These are phyloP conservation scores for Helicoverpa armigera DNA, from an alignment of 1,140 invertebrate genomes.

Conservation along the genomic window DNA sequence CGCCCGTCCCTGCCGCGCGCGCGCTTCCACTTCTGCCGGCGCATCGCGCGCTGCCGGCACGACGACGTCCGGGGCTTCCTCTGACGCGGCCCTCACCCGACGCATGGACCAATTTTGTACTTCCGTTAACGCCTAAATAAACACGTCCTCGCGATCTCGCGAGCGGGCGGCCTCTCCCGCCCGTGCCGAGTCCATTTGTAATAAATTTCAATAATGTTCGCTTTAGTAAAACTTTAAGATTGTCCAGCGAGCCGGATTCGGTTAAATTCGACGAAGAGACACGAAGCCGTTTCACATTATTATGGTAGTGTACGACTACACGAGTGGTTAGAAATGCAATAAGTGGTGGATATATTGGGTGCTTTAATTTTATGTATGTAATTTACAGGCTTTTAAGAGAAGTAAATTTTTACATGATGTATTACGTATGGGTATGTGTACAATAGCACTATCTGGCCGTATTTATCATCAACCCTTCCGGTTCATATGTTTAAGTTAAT, in stretches of 20 bases:
- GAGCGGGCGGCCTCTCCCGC: slow-evolving; percentile 61
- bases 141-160: slow-evolving; percentile 74
- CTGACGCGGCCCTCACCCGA: slow-evolving; percentile 71
- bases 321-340: slow-evolving; percentile 66
- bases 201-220: slow-evolving; percentile 58
- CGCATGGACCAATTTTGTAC: slow-evolving; percentile 83
- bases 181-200: slow-evolving; percentile 74
- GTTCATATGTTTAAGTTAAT: slow-evolving; percentile 47
- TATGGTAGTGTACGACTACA: slow-evolving; percentile 60
- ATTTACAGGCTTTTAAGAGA: slow-evolving; percentile 70
- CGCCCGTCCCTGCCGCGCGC: slow-evolving; percentile 65
- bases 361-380: slow-evolving; percentile 82
- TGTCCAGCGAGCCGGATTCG: slow-evolving; percentile 56
- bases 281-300: slow-evolving; percentile 58
- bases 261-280: slow-evolving; percentile 51
- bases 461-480: slow-evolving; percentile 53
- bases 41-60: slow-evolving; percentile 70
- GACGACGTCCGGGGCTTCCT: slow-evolving; percentile 79
- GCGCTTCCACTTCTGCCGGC: slow-evolving; percentile 81
- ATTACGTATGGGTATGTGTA: slow-evolving; percentile 69
- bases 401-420: slow-evolving; percentile 64
- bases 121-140: slow-evolving; percentile 72
- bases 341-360: slow-evolving; percentile 77
- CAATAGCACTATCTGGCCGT: slow-evolving; percentile 73
- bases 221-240: slow-evolving; percentile 63